A percentile compares a stretch with the other conserved stretches of the same genome.
These are phyloP conservation scores for Eremobia ochroleuca DNA, from an alignment of 2,888 invertebrate species.

Conservation along the genomic window DNA sequence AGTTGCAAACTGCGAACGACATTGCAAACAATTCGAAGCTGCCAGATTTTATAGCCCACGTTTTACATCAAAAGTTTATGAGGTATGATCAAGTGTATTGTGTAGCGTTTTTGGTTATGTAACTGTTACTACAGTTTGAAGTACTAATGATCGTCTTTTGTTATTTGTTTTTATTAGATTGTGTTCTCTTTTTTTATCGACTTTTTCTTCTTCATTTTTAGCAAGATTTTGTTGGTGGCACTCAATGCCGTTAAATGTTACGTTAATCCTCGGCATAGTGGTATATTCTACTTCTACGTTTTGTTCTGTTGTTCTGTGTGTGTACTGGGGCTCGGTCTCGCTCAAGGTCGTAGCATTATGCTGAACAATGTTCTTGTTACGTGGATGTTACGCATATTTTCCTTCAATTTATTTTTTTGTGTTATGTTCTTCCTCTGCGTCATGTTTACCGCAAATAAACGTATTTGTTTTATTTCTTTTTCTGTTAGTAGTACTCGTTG, in stretches of 20 bases:
- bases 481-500: background rate
- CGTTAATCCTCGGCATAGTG: too few species aligned
- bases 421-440: background rate
- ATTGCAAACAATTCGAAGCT: slow-evolving; percentile 60
- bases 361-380: background rate
- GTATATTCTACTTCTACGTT: too few species aligned
- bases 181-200: fast-evolving
- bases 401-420: background rate
- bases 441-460: background rate
- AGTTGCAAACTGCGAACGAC: slow-evolving; percentile 63
- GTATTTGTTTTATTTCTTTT: background rate
- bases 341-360: background rate
- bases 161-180: background rate
- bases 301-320: too few species aligned
- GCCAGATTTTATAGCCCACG: slow-evolving; percentile 69
- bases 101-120: slow-evolving; percentile 62
- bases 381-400: background rate
- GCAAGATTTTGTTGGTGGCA: too few species aligned
- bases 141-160: slow-evolving; percentile 30
- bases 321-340: too few species aligned
- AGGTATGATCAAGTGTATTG: slow-evolving; percentile 69
- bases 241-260: background rate
- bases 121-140: slow-evolving; percentile 14
- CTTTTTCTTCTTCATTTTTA: background rate
- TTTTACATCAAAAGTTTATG: slow-evolving; percentile 70